These are phyloP conservation scores for Erebia epiphron DNA, from an alignment of 2,888 invertebrate genomes.

Conservation along the genomic window DNA sequence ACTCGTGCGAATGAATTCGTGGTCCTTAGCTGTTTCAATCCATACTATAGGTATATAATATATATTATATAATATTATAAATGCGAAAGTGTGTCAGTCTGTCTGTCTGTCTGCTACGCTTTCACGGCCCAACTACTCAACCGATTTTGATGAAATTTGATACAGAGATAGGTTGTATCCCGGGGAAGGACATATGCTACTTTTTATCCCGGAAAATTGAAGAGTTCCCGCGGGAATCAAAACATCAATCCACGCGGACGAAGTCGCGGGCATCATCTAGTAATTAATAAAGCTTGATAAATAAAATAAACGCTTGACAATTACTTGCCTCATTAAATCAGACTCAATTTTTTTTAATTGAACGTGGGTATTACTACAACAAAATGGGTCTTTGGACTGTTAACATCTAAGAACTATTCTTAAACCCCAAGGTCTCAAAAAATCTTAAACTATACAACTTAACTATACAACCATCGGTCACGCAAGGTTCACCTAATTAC, in stretches of 20 bases:
- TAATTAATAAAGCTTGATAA: neutral
- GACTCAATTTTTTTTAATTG: neutral
- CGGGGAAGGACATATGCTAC: too few relatives aligned
- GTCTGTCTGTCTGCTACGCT: too few relatives aligned
- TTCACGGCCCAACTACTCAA: too few relatives aligned
- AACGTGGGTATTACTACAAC: neutral
- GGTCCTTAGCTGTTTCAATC: neutral
- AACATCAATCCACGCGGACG: too few relatives aligned
- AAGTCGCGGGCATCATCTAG: too few relatives aligned
- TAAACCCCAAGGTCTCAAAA: neutral
- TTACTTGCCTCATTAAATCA: neutral
- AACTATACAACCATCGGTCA: neutral
- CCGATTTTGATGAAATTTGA: too few relatives aligned
- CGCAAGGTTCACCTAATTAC: constrained; percentile 1
- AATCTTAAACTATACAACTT: constrained; percentile 7
- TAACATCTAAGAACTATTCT: neutral
- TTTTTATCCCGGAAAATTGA: too few relatives aligned
- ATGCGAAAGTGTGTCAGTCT: too few relatives aligned
- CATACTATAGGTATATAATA: too few relatives aligned
- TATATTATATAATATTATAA: too few relatives aligned
- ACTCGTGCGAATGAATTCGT: neutral
- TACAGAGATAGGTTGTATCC: too few relatives aligned
- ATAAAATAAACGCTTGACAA: neutral
- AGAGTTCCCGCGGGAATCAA: too few relatives aligned
- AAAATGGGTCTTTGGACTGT: neutral